Conservation (phyloP, 2,113 vertebrate species). For the Corythornis madagascariensis region DNA sequence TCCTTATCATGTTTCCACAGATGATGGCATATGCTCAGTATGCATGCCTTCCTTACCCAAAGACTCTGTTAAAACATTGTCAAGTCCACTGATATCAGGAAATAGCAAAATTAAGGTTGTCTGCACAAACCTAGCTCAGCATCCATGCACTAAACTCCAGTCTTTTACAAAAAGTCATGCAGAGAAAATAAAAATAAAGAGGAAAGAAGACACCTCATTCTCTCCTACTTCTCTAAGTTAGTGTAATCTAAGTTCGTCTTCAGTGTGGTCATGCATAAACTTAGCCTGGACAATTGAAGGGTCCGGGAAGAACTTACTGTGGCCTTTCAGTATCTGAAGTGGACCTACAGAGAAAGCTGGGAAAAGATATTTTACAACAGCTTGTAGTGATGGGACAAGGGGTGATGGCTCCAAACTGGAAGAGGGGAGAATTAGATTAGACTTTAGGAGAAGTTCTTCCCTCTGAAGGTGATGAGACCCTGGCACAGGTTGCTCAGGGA, state of each 20-base stretch:
- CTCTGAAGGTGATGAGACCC: too few relatives aligned
- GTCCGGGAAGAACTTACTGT: too few relatives aligned
- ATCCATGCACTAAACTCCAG: not conserved
- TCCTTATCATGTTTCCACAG: not conserved
- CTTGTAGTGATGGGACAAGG: too few relatives aligned
- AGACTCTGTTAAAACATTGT: not conserved
- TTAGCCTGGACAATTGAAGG: too few relatives aligned
- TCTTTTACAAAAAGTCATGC: rapidly evolving
- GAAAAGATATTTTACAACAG: too few relatives aligned
- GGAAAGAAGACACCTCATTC: not conserved
- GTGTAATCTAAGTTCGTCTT: not conserved
- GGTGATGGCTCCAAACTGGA: too few relatives aligned
- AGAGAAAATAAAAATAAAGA: not conserved
- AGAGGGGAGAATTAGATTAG: too few relatives aligned
- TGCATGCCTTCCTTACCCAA: not conserved
- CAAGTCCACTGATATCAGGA: not conserved
- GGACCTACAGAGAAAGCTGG: too few relatives aligned
- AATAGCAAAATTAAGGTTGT: not conserved
- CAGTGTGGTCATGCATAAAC: not conserved
- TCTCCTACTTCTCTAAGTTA: not conserved
- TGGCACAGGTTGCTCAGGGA: too few relatives aligned
- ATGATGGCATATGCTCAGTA: not conserved
- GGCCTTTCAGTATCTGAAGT: too few relatives aligned
- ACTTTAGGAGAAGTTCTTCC: too few relatives aligned
- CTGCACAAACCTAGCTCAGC: not conserved